phyloP scores from a whole-genome alignment of 2,888 invertebrate genomes.

The Drosophila rellima region DNA sequence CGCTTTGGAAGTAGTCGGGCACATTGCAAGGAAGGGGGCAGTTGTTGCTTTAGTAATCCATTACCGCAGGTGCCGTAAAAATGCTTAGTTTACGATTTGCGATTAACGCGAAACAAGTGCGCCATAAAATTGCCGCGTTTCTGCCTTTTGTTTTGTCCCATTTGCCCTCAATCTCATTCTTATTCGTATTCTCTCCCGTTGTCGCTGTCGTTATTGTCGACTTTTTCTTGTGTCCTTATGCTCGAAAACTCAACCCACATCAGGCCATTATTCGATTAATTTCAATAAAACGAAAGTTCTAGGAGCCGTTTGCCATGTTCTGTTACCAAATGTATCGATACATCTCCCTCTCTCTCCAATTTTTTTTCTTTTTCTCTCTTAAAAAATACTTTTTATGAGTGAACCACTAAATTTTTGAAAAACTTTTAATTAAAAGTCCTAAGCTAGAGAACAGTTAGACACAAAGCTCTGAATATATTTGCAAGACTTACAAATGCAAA shows the following conservation, averaged over 20 bases:
- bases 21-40: conserved; percentile 20
- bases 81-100: conserved; percentile 82
- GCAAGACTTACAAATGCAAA: not conserved
- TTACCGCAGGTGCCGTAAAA: conserved; percentile 82
- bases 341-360: conserved; percentile 16
- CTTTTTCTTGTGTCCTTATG: not conserved
- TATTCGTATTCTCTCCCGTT: conserved; percentile 5
- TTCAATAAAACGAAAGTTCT: conserved; percentile 74
- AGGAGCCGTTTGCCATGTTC: conserved; percentile 34
- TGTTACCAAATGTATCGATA: conserved; percentile 10
- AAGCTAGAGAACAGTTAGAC: conserved; percentile 24
- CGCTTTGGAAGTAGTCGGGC: not conserved
- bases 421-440: conserved; percentile 67
- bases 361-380: conserved; percentile 1
- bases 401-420: conserved; percentile 51
- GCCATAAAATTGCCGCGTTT: conserved; percentile 69
- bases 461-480: not conserved
- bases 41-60: conserved; percentile 73
- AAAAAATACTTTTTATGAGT: conserved; percentile 41
- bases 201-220: conserved; percentile 7
- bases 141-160: conserved; percentile 54
- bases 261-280: conserved; percentile 73
- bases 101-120: conserved; percentile 81
- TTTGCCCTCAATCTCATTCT: not conserved
- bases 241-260: conserved; percentile 8